Conservation (phyloP, 1,140 invertebrate genomes). For the Bombus sibiricus region DNA sequence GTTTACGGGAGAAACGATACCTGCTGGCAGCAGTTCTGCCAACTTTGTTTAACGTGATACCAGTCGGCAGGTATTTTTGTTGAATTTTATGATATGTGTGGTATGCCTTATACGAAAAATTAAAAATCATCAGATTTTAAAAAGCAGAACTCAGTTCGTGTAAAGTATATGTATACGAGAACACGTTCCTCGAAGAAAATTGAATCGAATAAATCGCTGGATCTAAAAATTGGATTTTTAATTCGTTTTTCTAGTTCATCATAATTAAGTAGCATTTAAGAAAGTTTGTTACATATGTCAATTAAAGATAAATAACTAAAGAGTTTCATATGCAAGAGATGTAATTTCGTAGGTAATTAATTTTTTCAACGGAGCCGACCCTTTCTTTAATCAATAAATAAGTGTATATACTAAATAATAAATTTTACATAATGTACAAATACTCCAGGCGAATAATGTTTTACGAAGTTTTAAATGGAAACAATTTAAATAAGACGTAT, state of each 20-base stretch:
- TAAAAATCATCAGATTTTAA: neutral
- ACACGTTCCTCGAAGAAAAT: too few relatives aligned
- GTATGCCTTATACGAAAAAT: neutral
- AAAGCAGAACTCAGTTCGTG: too few relatives aligned
- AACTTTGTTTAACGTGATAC: neutral
- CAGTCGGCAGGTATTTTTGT: neutral
- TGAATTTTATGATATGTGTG: neutral
- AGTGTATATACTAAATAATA: neutral
- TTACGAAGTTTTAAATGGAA: neutral
- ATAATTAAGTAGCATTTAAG: too few relatives aligned
- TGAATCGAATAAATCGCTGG: too few relatives aligned
- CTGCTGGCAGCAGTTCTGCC: neutral
- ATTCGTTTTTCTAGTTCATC: too few relatives aligned
- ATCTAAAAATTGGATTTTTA: too few relatives aligned
- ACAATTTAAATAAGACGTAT: neutral
- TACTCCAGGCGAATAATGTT: neutral
- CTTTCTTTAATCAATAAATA: neutral
- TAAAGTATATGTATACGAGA: too few relatives aligned
- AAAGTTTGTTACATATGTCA: too few relatives aligned
- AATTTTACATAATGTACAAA: neutral
- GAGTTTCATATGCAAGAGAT: too few relatives aligned
- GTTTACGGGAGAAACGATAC: conserved; percentile 10
- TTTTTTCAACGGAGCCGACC: too few relatives aligned
- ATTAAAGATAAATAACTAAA: too few relatives aligned
- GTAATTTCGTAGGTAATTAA: too few relatives aligned